phyloP scores from a whole-genome alignment of 2,797 vertebrate species.

The Ambastaia sidthimunki region DNA sequence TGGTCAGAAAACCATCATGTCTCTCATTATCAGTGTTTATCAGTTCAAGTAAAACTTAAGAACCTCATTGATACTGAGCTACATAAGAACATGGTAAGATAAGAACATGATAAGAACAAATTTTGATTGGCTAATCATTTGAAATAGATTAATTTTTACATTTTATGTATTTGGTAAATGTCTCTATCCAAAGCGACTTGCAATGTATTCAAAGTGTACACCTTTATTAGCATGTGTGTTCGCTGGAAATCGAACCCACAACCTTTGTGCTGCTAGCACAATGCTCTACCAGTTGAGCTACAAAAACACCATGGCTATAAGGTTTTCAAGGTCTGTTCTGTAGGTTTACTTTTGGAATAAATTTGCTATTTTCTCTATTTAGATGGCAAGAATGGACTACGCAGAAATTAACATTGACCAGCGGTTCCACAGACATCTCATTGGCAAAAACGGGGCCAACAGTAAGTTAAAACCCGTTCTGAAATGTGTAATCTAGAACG shows the following conservation, averaged over 20 bases:
- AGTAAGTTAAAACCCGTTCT: conserved; percentile 72
- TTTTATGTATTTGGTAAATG: too few species aligned
- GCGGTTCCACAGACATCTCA: conserved; percentile 83
- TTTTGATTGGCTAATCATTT: not conserved
- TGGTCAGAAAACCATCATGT: conserved; percentile 68
- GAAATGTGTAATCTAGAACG: not conserved
- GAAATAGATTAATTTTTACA: too few species aligned
- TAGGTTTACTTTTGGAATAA: not conserved
- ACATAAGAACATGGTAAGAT: not conserved
- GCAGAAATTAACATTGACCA: conserved; percentile 82
- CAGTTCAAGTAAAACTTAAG: not conserved
- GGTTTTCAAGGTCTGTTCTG: not conserved
- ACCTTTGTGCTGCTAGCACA: too few species aligned
- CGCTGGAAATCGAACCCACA: too few species aligned
- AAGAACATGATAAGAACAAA: not conserved
- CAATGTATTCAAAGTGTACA: too few species aligned
- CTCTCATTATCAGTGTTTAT: not conserved
- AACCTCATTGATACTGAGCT: not conserved
- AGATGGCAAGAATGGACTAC: conserved; percentile 85
- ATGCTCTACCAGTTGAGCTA: too few species aligned
- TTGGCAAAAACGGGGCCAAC: conserved; percentile 81
- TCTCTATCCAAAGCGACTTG: too few species aligned
- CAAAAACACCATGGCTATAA: not conserved
- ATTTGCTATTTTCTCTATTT: conserved; percentile 22
- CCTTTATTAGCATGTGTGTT: too few species aligned